phyloP scores from a whole-genome alignment of 2,113 vertebrate species.

The Orthochromis malagaraziensis region DNA sequence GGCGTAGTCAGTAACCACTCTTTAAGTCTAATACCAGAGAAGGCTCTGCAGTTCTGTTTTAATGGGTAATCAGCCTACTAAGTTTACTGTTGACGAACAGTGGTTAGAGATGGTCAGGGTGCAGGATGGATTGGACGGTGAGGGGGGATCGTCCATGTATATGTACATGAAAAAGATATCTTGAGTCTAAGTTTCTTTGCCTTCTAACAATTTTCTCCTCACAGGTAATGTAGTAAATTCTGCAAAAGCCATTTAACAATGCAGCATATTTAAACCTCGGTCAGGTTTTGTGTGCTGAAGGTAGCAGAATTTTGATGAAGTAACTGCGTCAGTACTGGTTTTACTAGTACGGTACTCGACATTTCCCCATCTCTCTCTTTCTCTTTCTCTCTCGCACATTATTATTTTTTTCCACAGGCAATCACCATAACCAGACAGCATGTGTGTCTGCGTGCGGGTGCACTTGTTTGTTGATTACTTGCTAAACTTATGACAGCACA shows the following conservation, averaged over 20 bases:
- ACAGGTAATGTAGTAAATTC: not conserved
- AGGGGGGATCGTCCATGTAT: no score
- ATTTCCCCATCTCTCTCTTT: not conserved
- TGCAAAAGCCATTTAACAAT: slow-evolving; percentile 12
- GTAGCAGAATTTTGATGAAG: slow-evolving; percentile 18
- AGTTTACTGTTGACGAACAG: no score
- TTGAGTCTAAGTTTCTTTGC: no score
- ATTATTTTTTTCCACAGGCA: not conserved
- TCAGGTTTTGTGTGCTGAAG: not conserved
- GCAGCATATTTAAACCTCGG: not conserved
- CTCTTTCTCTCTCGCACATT: not conserved
- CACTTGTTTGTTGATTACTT: not conserved
- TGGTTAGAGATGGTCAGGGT: no score
- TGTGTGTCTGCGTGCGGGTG: not conserved
- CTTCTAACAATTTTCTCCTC: no score
- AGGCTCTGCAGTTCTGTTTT: no score
- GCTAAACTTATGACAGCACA: not conserved
- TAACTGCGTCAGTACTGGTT: not conserved
- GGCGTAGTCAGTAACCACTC: no score
- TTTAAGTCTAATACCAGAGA: no score
- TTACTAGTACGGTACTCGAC: not conserved
- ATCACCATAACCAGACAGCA: not conserved
- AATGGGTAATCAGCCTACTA: no score
- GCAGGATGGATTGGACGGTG: no score
- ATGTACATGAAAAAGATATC: no score